phyloP scores from a whole-genome alignment of 2,888 invertebrate species.

The Exocentrus adspersus region DNA sequence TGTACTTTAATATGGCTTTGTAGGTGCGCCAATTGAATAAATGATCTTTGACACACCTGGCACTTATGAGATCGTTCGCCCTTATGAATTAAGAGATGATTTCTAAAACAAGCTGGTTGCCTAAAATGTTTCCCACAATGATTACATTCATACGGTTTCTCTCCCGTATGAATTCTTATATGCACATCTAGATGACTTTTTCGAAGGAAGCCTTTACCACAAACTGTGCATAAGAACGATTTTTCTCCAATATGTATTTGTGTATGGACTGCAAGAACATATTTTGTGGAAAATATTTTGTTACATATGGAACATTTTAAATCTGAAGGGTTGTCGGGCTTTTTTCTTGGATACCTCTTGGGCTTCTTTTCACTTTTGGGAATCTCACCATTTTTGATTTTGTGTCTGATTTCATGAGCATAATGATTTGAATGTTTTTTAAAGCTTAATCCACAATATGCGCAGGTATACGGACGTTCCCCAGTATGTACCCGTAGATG shows the following conservation, averaged over 20 bases:
- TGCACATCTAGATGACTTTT: conserved; percentile 39
- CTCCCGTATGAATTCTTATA: conserved; percentile 36
- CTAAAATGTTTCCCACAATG: conserved; percentile 38
- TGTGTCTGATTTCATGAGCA: conserved; percentile 37
- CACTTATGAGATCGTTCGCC: conserved; percentile 37
- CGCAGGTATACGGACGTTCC: conserved; percentile 37
- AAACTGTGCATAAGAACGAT: conserved; percentile 36
- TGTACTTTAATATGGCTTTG: conserved; percentile 37
- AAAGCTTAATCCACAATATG: conserved; percentile 35
- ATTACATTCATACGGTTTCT: conserved; percentile 34
- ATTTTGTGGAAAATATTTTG: conserved; percentile 36
- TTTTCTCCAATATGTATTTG: conserved; percentile 40
- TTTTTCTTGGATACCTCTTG: conserved; percentile 33
- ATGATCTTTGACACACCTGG: conserved; percentile 32
- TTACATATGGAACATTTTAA: conserved; percentile 32
- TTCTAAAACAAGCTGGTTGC: conserved; percentile 31
- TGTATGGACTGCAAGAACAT: conserved; percentile 31
- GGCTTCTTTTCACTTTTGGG: conserved; percentile 29
- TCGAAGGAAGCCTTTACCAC: conserved; percentile 37
- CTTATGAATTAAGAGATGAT: conserved; percentile 38
- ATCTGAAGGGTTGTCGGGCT: conserved; percentile 24
- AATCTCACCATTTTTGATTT: conserved; percentile 37
- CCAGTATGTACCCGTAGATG: conserved; percentile 38
- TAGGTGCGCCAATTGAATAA: conserved; percentile 37
- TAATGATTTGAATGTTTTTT: conserved; percentile 39